Conservation (phyloP, 2,888 invertebrate species). For the Lasioglossum morio region DNA sequence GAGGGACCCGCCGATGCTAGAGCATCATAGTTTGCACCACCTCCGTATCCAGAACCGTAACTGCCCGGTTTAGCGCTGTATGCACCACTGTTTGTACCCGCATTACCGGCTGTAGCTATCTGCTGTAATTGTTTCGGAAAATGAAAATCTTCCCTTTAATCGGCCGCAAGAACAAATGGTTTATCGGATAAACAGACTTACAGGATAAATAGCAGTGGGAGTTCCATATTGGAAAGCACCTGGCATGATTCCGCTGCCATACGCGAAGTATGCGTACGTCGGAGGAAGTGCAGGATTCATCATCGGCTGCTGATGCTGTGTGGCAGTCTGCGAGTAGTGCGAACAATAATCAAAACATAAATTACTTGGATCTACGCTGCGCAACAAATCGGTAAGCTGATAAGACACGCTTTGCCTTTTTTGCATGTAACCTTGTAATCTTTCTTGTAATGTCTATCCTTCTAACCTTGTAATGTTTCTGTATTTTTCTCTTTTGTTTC, state of each 20-base stretch:
- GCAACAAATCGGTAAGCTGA: background rate
- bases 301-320: conserved; percentile 88
- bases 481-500: too few species aligned
- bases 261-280: conserved; percentile 91
- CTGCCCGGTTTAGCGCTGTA: conserved; percentile 89
- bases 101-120: conserved; percentile 91
- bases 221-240: conserved; percentile 90
- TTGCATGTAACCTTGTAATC: too few species aligned
- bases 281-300: conserved; percentile 89
- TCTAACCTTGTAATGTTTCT: too few species aligned
- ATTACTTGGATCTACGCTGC: background rate
- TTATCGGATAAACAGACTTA: conserved; percentile 82
- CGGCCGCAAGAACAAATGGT: background rate
- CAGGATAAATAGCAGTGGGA: conserved; percentile 89
- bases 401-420: too few species aligned
- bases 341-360: conserved; percentile 1
- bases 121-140: conserved; percentile 84
- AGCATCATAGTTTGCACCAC: conserved; percentile 83
- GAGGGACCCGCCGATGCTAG: conserved; percentile 81
- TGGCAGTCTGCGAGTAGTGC: conserved; percentile 80
- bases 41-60: conserved; percentile 89
- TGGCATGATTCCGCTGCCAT: conserved; percentile 88
- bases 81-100: conserved; percentile 89
- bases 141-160: background rate
- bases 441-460: too few species aligned